Evolutionary conservation across 2,113 vertebrate species (phyloP).

Genomic region (Microcebus jonahi): DNA sequence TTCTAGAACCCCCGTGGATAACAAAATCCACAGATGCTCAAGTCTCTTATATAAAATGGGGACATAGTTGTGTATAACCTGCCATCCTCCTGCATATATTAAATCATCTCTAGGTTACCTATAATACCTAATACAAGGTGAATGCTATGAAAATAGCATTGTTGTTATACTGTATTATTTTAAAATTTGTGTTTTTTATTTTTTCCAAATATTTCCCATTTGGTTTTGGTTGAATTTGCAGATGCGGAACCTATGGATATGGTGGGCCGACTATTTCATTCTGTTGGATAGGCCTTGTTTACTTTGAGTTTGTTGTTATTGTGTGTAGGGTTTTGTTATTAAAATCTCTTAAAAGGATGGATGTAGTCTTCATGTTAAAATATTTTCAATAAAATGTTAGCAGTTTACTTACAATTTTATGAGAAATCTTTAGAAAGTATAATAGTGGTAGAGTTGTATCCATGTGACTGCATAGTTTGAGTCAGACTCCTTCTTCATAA

Average conservation of each 20-base stretch:
- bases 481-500: background rate
- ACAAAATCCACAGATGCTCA: background rate
- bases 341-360: background rate
- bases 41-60: background rate
- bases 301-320: background rate
- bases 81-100: background rate
- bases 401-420: slow-evolving; percentile 43
- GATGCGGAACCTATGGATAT: background rate
- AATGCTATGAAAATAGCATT: background rate
- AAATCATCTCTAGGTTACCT: background rate
- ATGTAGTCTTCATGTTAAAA: background rate
- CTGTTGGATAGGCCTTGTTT: background rate
- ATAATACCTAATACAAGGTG: background rate
- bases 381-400: background rate
- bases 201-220: background rate
- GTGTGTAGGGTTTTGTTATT: background rate
- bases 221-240: background rate
- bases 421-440: background rate
- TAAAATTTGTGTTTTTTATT: background rate
- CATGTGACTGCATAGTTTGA: slow-evolving; percentile 11
- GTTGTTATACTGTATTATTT: background rate
- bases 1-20: background rate
- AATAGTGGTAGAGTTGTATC: background rate
- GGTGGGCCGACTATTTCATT: background rate
- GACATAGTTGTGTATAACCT: background rate